Percentiles rank a stretch among this genome's conserved stretches.
phyloP scores from a whole-genome alignment of 2,888 invertebrate genomes.

The Hypselothyrea guttata region DNA sequence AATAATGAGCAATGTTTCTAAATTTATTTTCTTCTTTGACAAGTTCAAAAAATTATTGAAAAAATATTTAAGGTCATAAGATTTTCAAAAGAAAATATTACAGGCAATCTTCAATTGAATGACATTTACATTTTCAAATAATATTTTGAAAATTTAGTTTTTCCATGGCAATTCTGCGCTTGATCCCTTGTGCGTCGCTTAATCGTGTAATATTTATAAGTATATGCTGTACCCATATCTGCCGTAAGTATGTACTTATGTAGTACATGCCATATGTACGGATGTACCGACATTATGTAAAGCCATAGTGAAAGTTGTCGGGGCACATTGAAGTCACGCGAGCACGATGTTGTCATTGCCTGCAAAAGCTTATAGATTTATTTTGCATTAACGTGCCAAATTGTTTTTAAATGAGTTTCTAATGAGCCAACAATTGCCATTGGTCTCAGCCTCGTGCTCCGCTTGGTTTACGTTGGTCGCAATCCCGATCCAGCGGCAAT shows the following conservation, averaged over 20 bases:
- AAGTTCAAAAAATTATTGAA: too few relatives aligned
- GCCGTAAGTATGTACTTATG: neutral
- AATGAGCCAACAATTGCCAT: conserved; percentile 72
- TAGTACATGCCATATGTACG: neutral
- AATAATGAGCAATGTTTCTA: too few relatives aligned
- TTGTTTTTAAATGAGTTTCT: conserved; percentile 78
- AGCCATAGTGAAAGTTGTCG: conserved; percentile 37
- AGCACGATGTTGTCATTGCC: conserved; percentile 46
- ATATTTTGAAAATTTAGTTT: too few relatives aligned
- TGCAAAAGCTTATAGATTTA: conserved; percentile 74
- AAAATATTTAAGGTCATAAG: too few relatives aligned
- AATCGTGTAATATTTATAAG: conserved; percentile 33
- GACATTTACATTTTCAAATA: too few relatives aligned
- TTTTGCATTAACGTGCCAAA: conserved; percentile 78
- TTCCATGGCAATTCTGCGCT: too few relatives aligned
- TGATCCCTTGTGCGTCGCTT: conserved; percentile 27
- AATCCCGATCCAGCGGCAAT: conserved; percentile 17
- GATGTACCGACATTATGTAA: conserved; percentile 13
- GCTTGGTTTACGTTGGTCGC: neutral
- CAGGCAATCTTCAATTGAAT: too few relatives aligned
- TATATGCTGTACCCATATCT: neutral
- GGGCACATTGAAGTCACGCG: conserved; percentile 7
- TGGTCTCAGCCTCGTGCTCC: conserved; percentile 12
- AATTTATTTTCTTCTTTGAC: too few relatives aligned
- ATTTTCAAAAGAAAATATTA: too few relatives aligned